These are phyloP conservation scores for Hippocampus zosterae DNA, from an alignment of 2,113 vertebrate genomes.

Conservation along the genomic window DNA sequence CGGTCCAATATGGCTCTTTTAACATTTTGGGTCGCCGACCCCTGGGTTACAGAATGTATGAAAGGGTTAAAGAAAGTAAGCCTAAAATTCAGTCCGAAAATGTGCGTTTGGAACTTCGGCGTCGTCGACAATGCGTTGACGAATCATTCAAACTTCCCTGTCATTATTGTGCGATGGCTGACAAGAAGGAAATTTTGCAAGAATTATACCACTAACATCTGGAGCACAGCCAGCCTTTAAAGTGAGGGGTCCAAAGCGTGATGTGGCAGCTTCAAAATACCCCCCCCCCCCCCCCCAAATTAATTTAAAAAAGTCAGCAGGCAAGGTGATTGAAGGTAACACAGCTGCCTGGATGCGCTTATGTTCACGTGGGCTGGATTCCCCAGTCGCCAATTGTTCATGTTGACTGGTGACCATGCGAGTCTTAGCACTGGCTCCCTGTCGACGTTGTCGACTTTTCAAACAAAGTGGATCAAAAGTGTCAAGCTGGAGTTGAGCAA, in stretches of 20 bases:
- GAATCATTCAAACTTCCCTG: background rate
- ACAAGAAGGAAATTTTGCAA: background rate
- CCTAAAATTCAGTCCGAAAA: background rate
- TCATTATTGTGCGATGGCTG: background rate
- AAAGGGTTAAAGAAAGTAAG: background rate
- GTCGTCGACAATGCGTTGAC: background rate
- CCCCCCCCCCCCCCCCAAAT: no score
- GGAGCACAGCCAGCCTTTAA: background rate
- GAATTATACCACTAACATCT: background rate
- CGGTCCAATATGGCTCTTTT: no score
- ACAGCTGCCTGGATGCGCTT: slow-evolving; percentile 6
- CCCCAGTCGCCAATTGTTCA: slow-evolving; percentile 17
- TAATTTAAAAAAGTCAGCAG: background rate
- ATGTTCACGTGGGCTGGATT: slow-evolving; percentile 23
- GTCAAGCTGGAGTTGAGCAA: background rate
- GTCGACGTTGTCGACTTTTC: slow-evolving; percentile 46
- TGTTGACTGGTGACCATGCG: slow-evolving; percentile 14
- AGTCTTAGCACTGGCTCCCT: slow-evolving; percentile 28
- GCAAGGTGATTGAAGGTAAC: slow-evolving; percentile 24
- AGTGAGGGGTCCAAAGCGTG: background rate
- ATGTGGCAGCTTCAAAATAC: no score
- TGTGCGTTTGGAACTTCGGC: background rate
- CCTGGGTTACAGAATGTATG: no score
- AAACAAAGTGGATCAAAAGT: slow-evolving; percentile 14
- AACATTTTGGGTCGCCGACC: no score